Base-by-base conservation (phyloP, 2,113 vertebrate species). In the Lynx canadensis region DNA sequence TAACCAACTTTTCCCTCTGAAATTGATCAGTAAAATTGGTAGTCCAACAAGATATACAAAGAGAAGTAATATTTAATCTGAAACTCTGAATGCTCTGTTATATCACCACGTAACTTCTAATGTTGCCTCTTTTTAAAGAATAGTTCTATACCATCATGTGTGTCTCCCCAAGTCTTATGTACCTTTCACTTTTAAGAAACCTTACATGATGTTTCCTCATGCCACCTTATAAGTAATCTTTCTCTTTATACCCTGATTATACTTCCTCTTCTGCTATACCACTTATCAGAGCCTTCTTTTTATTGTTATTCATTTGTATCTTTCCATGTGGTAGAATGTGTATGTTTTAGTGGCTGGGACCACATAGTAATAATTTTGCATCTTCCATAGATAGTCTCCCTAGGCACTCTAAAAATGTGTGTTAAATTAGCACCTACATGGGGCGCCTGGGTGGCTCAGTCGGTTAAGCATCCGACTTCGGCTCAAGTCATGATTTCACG, bases 31-130 rank as follows among this genome's bases (percentile, higher is more conserved):
- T 92, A 82, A 69, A 89, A 73, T 80, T 86, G 31, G 19, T 83
- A 90, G 45, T 79, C 45, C 25, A 81, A 45, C 45, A 96, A 74
- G 63, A 25, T 57, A 63, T 15, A 38, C n/a, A 92, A 84, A 87
- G 21, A 83, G 60, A 96, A 92, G 16, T 9, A 79, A 27, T 92
- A 76, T 92, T 96, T 93, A 89, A 80, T 84, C 33, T 95, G 63
- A 93, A 91, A 88, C 21, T 93, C 79, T 84, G 31, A 73, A 50
- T 90, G 52, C 4, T 88, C 4, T 60, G 55, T 55, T 63, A 68
- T 0, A 45, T 93, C 48, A 73, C 80, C 68, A 55, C 89, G 18
- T 91, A 90, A 79, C 14, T 65, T 88, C 36, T 87, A 79, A 31
- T 68, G 38, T 68, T 93, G 25, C 12, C 82, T 94, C 41, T 74